phyloP scores from a whole-genome alignment of 1,140 invertebrate genomes.

The Aphaenogaster ashmeadi region DNA sequence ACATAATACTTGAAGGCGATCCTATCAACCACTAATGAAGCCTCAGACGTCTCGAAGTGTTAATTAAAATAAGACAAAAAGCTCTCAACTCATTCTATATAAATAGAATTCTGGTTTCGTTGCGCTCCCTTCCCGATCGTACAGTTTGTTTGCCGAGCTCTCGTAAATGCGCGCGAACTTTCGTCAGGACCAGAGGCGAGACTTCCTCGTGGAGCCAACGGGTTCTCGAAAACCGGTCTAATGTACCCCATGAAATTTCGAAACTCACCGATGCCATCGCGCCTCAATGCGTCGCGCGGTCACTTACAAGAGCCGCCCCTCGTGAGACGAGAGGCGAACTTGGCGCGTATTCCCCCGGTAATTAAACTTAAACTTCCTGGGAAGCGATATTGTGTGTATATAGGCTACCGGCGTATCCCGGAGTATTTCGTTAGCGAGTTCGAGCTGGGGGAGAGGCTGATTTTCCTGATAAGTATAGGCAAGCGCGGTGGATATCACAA shows the following conservation, averaged over 20 bases:
- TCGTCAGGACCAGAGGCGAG: not conserved
- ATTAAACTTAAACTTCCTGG: constrained; percentile 75
- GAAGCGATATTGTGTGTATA: constrained; percentile 59
- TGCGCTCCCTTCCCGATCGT: not conserved
- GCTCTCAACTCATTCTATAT: not conserved
- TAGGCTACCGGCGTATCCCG: not conserved
- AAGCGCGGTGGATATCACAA: constrained; percentile 51
- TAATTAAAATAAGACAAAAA: not conserved
- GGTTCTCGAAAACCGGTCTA: constrained; percentile 55
- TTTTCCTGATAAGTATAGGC: constrained; percentile 56
- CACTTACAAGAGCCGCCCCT: constrained; percentile 63
- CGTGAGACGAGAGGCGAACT: constrained; percentile 49
- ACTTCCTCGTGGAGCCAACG: not conserved
- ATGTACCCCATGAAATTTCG: constrained; percentile 49
- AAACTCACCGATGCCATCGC: constrained; percentile 48
- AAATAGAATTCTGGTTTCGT: not conserved
- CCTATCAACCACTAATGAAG: not conserved
- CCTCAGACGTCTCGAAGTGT: not conserved
- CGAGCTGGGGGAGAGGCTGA: not conserved
- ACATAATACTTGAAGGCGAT: not conserved
- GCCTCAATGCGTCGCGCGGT: constrained; percentile 59
- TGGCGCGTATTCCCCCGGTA: constrained; percentile 56
- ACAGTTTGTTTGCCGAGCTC: not conserved
- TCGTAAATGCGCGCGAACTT: not conserved
- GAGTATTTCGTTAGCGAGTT: constrained; percentile 49